Evolutionary conservation across 2,888 invertebrate species (phyloP).

Genomic region (Flexamia atlantica): DNA sequence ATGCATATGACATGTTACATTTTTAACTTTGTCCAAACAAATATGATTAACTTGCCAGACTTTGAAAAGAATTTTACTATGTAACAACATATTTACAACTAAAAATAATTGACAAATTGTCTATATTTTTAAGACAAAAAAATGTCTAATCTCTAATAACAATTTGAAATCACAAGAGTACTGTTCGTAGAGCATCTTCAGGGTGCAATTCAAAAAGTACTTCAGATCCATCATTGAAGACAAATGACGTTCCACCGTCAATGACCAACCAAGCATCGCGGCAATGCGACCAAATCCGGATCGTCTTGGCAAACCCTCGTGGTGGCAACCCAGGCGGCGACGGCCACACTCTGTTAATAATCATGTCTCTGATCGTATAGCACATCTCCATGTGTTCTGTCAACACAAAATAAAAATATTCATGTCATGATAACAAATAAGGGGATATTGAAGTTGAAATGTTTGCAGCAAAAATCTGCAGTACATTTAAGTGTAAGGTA

Average conservation of each 20-base stretch:
- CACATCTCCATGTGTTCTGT: constrained; percentile 88
- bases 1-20: too few relatives aligned
- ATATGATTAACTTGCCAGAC: too few relatives aligned
- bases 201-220: constrained; percentile 90
- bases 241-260: constrained; percentile 95
- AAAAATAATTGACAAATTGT: too few relatives aligned
- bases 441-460: too few relatives aligned
- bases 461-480: too few relatives aligned
- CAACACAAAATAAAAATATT: too few relatives aligned
- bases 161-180: constrained; percentile 72
- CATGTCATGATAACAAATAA: too few relatives aligned
- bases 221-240: constrained; percentile 96
- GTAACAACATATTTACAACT: too few relatives aligned
- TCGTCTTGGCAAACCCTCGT: constrained; percentile 85
- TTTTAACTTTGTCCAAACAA: too few relatives aligned
- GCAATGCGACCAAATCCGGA: constrained; percentile 92
- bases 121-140: too few relatives aligned
- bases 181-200: constrained; percentile 92
- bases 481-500: too few relatives aligned
- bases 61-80: too few relatives aligned
- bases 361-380: constrained; percentile 96
- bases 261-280: constrained; percentile 94
- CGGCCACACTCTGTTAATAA: constrained; percentile 92
- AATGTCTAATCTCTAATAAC: background rate
- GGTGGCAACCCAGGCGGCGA: constrained; percentile 86